Conservation (phyloP, 1,140 invertebrate species). For the Drosophila tsacasi region DNA sequence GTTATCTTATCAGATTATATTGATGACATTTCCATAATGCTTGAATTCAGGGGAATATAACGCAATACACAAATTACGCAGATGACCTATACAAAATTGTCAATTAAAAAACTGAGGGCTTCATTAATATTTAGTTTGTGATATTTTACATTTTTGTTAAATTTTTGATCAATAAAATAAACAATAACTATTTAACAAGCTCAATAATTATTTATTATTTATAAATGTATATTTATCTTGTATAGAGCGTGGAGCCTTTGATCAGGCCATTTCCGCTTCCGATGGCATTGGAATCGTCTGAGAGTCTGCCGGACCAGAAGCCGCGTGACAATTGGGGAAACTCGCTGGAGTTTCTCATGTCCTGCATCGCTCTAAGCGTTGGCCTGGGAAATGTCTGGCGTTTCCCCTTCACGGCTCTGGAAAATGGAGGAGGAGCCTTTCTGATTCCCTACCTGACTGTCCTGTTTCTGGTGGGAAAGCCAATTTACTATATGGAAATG, state of each 20-base stretch:
- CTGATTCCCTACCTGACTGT: slow-evolving; percentile 94
- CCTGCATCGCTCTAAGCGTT: slow-evolving; percentile 95
- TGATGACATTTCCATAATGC: background rate
- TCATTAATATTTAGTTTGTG: background rate
- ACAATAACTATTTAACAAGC: no score
- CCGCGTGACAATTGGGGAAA: slow-evolving; percentile 92
- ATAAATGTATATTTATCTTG: no score
- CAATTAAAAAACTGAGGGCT: background rate
- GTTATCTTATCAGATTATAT: background rate
- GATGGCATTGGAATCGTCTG: slow-evolving; percentile 32
- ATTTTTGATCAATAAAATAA: background rate
- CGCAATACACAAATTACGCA: background rate
- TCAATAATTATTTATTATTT: no score
- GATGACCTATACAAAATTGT: background rate
- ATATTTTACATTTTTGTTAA: background rate
- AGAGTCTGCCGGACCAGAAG: slow-evolving; percentile 21
- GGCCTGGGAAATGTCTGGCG: slow-evolving; percentile 89
- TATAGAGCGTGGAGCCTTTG: slow-evolving; percentile 27
- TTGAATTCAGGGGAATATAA: background rate
- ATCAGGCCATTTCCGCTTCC: slow-evolving; percentile 20
- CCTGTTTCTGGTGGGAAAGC: slow-evolving; percentile 93
- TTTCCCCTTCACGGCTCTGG: slow-evolving; percentile 94
- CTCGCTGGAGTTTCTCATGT: slow-evolving; percentile 94
- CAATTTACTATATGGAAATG: slow-evolving; percentile 96
- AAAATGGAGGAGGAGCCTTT: slow-evolving; percentile 92